phyloP scores from a whole-genome alignment of 2,797 vertebrate genomes.

The Arrhamphus sclerolepis region DNA sequence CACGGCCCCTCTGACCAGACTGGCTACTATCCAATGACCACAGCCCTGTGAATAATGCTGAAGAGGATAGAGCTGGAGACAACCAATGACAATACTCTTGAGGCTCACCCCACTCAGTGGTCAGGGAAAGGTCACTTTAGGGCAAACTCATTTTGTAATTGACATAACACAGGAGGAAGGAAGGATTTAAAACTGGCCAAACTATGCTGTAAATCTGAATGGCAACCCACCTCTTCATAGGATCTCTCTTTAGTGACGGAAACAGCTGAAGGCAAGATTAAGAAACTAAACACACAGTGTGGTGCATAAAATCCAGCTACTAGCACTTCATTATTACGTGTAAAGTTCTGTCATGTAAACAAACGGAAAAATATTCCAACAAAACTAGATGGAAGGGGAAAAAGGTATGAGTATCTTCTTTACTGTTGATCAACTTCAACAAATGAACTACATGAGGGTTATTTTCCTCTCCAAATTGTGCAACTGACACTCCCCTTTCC shows the following conservation, averaged over 20 bases:
- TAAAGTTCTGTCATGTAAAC: too few species aligned
- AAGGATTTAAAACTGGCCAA: neutral
- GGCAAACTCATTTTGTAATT: conserved; percentile 25
- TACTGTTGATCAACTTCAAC: too few species aligned
- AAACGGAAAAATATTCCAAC: too few species aligned
- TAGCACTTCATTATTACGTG: too few species aligned
- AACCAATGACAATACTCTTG: conserved; percentile 70
- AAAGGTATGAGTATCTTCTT: too few species aligned
- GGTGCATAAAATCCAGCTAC: too few species aligned
- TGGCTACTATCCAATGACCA: conserved; percentile 48
- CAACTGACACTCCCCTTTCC: too few species aligned
- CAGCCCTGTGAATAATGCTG: conserved; percentile 27
- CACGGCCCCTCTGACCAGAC: conserved; percentile 14
- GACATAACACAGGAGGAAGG: neutral
- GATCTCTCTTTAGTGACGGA: neutral
- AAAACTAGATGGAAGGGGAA: too few species aligned
- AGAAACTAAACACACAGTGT: neutral
- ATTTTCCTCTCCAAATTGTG: too few species aligned
- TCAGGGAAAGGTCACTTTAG: conserved; percentile 59
- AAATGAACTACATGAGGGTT: too few species aligned
- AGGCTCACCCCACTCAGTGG: conserved; percentile 75
- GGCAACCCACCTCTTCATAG: neutral
- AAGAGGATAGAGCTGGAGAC: conserved; percentile 38
- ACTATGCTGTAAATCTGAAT: neutral
- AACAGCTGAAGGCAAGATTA: neutral